A percentile compares a stretch with the other conserved stretches of the same genome.
Evolutionary conservation across 2,113 vertebrate genomes (phyloP).

Genomic region (Pyrgilauda ruficollis): DNA sequence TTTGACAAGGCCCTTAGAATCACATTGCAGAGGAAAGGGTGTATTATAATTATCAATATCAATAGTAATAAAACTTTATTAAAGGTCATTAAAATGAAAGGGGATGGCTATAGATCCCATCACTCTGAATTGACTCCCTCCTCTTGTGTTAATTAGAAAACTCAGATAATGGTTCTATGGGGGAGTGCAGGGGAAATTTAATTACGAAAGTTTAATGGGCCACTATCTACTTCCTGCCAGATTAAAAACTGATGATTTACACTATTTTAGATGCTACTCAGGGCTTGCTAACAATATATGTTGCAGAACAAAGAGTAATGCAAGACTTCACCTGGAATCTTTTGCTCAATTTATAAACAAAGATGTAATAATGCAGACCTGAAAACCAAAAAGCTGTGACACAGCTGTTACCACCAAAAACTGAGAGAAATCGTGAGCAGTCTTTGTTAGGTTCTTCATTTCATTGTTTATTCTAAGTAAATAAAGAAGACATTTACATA

Average conservation of each 20-base stretch:
- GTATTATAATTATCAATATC: slow-evolving; percentile 97
- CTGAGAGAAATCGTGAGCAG: not conserved
- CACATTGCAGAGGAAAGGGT: slow-evolving; percentile 85
- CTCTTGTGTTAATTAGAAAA: slow-evolving; percentile 97
- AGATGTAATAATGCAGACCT: not conserved
- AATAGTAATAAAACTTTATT: slow-evolving; percentile 99
- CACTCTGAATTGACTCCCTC: slow-evolving; percentile 96
- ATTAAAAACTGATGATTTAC: slow-evolving; percentile 92
- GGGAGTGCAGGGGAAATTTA: slow-evolving; percentile 93
- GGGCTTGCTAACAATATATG: slow-evolving; percentile 70
- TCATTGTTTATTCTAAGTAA: not conserved
- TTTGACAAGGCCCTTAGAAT: slow-evolving; percentile 78
- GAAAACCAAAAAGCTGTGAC: not conserved
- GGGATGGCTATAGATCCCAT: slow-evolving; percentile 91
- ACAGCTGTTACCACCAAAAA: not conserved
- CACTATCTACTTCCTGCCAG: slow-evolving; percentile 88
- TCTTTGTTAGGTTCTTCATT: not conserved
- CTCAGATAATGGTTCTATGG: slow-evolving; percentile 92
- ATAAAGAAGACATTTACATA: not conserved
- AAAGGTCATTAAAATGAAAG: slow-evolving; percentile 99
- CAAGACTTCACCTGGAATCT: slow-evolving; percentile 42
- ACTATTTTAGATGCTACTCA: slow-evolving; percentile 75
- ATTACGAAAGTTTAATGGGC: slow-evolving; percentile 94
- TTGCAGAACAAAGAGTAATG: slow-evolving; percentile 66
- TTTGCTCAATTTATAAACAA: slow-evolving; percentile 35